Evolutionary conservation across 1,140 invertebrate species (phyloP), one percentile per base, ranked within the genome.

Genomic region (Brachionus sp.): DNA sequence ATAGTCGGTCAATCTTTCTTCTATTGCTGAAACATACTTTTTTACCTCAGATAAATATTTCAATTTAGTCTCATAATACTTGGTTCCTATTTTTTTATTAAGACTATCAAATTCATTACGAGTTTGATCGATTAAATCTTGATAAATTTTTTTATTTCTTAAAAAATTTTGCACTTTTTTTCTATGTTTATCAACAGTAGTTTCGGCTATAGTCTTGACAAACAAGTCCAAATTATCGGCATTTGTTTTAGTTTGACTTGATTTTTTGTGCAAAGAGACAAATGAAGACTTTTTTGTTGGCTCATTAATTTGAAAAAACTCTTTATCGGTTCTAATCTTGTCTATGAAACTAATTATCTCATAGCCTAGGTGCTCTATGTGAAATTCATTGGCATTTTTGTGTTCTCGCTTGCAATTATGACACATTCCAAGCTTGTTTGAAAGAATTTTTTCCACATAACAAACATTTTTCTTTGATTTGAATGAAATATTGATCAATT

Each of bases 211-310:
- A 35, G 33, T 70, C 39, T 37, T 70, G 2, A 70, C n/a, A 39
- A 70, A 70, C 16, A 70, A 39, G 7, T 39, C 66, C 35, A 70
- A 70, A 16, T 70, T 33, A 70, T 70, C 35, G 9, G 4, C 16
- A 12, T 42, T 19, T 6, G 37, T 37, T 39, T 70, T 70, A 19
- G 29, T 70, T 37, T 37, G 16, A 39, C 66, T 70, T 39, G 66
- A 37, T 23, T 70, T 70, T 39, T 70, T 70, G 37, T 70, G 33
- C 35, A 70, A 70, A 5, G 66, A 37, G 2, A 39, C 35, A 70
- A 16, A 70, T 19, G 66, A 70, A 39, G 35, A 70, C 16, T 37
- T 70, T 39, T 70, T 70, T 16, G 66, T 70, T 39, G 66, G 66
- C 7, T 37, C 29, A 39, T 39, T 39, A 10, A 70, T 39, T 37